phyloP scores from a whole-genome alignment of 1,140 invertebrate genomes.

The Drosophila burlai region DNA sequence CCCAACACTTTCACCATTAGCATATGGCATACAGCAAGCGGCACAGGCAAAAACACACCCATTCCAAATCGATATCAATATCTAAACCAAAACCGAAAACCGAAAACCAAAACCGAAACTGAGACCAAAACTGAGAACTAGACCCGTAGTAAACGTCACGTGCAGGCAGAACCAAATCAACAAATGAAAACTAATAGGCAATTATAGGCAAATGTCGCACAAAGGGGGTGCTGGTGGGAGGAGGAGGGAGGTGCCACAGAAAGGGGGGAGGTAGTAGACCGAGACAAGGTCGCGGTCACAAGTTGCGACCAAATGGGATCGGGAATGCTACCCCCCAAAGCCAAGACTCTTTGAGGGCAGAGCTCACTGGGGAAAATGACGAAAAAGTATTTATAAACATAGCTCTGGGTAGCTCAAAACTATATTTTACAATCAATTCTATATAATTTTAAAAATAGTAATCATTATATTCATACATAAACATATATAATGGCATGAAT shows the following conservation, averaged over 20 bases:
- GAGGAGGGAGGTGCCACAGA: background rate
- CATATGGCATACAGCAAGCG: background rate
- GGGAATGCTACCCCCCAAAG: background rate
- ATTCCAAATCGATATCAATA: constrained; percentile 40
- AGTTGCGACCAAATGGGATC: background rate
- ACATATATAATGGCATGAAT: too few relatives aligned
- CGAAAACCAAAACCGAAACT: constrained; percentile 20
- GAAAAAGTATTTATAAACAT: background rate
- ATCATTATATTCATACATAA: too few relatives aligned
- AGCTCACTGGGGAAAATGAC: background rate
- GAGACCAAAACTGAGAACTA: constrained; percentile 22
- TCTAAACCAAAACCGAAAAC: constrained; percentile 37
- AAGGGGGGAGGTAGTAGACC: background rate
- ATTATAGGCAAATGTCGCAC: constrained; percentile 66
- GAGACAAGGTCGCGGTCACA: constrained; percentile 19
- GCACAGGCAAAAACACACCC: background rate
- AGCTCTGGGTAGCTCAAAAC: background rate
- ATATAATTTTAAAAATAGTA: too few relatives aligned
- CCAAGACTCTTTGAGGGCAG: background rate
- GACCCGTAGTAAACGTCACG: constrained; percentile 45
- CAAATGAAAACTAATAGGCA: constrained; percentile 81
- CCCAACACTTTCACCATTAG: constrained; percentile 28
- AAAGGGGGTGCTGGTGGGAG: background rate
- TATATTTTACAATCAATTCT: background rate
- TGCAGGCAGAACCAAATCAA: constrained; percentile 67